phyloP scores from a whole-genome alignment of 2,113 vertebrate genomes.

The Trochalopteron elliotii region DNA sequence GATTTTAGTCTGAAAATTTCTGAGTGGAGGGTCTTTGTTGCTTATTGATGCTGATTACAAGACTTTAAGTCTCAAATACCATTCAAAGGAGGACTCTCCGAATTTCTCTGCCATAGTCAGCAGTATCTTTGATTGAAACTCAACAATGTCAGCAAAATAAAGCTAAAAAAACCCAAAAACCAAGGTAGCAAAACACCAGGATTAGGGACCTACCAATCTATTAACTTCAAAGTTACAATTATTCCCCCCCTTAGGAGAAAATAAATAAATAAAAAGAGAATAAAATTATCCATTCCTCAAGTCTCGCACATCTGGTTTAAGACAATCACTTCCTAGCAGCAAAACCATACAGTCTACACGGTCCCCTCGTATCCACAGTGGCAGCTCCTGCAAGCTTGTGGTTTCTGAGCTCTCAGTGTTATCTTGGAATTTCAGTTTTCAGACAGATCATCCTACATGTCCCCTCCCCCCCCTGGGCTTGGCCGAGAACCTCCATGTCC shows the following conservation, averaged over 20 bases:
- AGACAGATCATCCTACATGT: background rate
- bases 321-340: background rate
- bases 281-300: background rate
- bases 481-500: background rate
- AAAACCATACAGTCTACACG: background rate
- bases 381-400: constrained; percentile 8
- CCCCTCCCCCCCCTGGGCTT: constrained; percentile 22
- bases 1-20: background rate
- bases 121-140: background rate
- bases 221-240: background rate
- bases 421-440: background rate
- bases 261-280: background rate
- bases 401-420: background rate
- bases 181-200: background rate
- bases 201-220: background rate
- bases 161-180: background rate
- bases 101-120: background rate
- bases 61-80: background rate
- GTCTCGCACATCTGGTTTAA: background rate
- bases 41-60: background rate
- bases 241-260: background rate
- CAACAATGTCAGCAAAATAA: background rate
- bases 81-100: background rate
- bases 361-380: background rate
- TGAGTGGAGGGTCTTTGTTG: background rate